Base-by-base conservation (phyloP, 92 coral and sea anemone species). In the Parazoanthus swiftii region DNA sequence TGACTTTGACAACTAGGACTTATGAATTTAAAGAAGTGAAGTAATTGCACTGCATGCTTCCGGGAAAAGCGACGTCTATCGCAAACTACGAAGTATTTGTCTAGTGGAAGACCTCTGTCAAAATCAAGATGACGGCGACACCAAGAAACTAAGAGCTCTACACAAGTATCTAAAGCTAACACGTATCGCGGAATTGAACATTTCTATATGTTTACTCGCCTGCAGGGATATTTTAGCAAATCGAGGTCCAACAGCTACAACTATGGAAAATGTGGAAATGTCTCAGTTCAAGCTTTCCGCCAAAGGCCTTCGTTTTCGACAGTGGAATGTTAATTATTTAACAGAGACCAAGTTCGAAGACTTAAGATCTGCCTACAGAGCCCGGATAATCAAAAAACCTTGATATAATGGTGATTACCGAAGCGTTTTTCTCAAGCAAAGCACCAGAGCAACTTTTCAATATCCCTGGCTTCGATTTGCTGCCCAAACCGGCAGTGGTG, bases 21-120 rank as follows among this genome's bases (percentile, higher is more conserved):
- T 86, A 80, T 36, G 90, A 43, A 81, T 73, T 56, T 21, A 73
- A 39, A 76, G 88, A 42, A 63, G 79, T 58, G 50, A 81, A 26
- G 26, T 81, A 81, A 81, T 25, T 80, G 90, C 70, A 21, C 46
- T 88, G 58, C 58, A 43, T 81, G 90, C 90, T 42, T 0, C 33
- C 33, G 33, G 87, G 88, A 14, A 80, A n/a, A 68, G 66, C 13
- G 20, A 76, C 90, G 48, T 81, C 72, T 21, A 75, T 78, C 51
- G 87, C 84, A 68, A 88, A 88, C 43, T 88, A 70, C 73, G 81
- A 88, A 81, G 90, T 81, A 65, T 74, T 65, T 42, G 35, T 88
- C 71, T n/a, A 66, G 63, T 38, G 63, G 81, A 88, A 71, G 76
- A 46, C 38, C 85, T 54, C 87, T 38, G 76, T 74, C 74, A 77